Evolutionary conservation across 2,888 invertebrate species (phyloP), one percentile per base, ranked within the genome.

Genomic region (Leptopterna dolabrata): DNA sequence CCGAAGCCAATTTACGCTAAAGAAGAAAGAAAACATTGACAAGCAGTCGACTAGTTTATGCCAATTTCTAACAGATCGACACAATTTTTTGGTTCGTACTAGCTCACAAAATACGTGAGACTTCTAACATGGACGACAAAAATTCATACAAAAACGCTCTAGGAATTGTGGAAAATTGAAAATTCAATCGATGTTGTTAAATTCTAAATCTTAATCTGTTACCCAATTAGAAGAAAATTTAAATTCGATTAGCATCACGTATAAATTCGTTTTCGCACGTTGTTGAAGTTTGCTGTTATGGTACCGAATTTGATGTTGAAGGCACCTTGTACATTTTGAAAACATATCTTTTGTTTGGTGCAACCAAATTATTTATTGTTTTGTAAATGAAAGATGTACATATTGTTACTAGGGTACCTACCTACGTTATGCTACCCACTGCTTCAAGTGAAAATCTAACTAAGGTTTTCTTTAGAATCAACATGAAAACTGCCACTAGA

Each of bases 331-430:
- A 45, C 43, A 78, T 78, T 78, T n/a, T 41, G 11, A 43, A 43
- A 78, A 78, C 78, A 78, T 78, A 78, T 78, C 78, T 78, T 45
- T 45, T 43, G 27, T 78, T 78, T 45, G 78, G 78, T 78, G 78
- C 78, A 63, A 63, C 63, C 63, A 63, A 63, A 63, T 63, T 63
- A 24, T 47, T 47, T 47, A 16, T 7, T 19, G 11, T 63, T 63
- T 63, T 63, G 24, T 63, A 63, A 19, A 63, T 63, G 19, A 63
- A 27, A 19, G 1, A 63, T 63, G 63, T 63, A 63, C 3, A 24
- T 47, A 47, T 47, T 13, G 47, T 47, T 7, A 47, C 2, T 2
- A 47, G 13, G 47, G 47, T 47, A 47, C 6, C 7, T 43, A 43
- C 43, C 11, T 43, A 43, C 24, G 24, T 11, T 24, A 63, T 63